Evolutionary conservation across 1,140 invertebrate species (phyloP), one percentile per base, ranked within the genome.

Genomic region (Drosophila pallidifrons): DNA sequence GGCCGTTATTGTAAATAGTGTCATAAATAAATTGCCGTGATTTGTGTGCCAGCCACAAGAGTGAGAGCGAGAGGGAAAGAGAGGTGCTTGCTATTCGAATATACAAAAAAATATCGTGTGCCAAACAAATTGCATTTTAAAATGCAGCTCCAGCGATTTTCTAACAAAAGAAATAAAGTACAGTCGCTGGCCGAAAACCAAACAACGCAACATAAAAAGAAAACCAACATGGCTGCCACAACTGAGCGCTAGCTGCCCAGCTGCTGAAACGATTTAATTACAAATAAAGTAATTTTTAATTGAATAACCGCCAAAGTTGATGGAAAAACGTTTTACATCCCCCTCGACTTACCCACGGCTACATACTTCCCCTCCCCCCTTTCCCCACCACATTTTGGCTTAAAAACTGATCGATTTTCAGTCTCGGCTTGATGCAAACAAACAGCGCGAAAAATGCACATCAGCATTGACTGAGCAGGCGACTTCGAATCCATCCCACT

Each of bases 261-360:
- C 49, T 63, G 67, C 51, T 51, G 66, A 76, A 76, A 83, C 82
- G 83, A 91, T 91, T 91, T 91, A 91, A 91, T 91, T 91, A 91
- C 87, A 88, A 91, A 91, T 91, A 88, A 91, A 91, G 88, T 91
- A 91, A 91, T 91, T 91, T 91, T 91, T 91, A 91, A 91, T 91
- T 91, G 87, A 91, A 91, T 91, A 91, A 88, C 88, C 88, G 79
- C 81, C 74, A 87, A 86, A 87, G 82, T 86, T 86, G 82, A 87
- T 86, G 82, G 75, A 82, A 81, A 83, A 83, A 74, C 77, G 73
- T 65, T 76, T 76, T 25, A 25, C 20, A 25, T 25, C 20, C 20
- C 20, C 20, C 20, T 51, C 59, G 20, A 16, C 47, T 54, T 10
- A 5, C 30, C 20, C 20, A 20, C 0, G 20, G 20, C 20, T 20